Evolutionary conservation across 2,113 vertebrate species (phyloP).

Genomic region (Formicarius rufipectus): DNA sequence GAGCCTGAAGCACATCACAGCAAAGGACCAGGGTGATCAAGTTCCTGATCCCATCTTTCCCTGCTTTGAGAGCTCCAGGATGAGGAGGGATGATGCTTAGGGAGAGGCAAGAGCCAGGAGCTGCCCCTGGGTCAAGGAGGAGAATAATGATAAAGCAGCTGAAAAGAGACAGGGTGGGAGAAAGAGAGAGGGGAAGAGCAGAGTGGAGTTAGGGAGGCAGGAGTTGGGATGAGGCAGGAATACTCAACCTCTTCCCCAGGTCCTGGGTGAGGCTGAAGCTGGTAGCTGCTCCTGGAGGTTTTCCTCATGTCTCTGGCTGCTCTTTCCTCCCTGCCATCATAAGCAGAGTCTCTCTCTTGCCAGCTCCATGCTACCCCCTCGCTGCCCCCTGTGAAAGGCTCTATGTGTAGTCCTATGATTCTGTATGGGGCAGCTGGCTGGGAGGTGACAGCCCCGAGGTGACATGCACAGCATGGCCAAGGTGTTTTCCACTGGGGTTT

Average conservation of each 20-base stretch:
- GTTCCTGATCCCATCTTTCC: neutral
- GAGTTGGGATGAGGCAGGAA: neutral
- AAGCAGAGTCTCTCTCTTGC: neutral
- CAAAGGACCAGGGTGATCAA: neutral
- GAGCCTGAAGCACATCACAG: neutral
- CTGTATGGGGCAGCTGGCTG: neutral
- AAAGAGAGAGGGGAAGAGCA: neutral
- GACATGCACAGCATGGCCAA: rapidly evolving
- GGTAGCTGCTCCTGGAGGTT: constrained; percentile 19
- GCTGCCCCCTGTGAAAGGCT: neutral
- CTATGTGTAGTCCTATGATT: rapidly evolving
- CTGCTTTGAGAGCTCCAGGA: neutral
- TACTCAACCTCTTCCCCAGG: neutral
- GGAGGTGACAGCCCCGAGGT: neutral
- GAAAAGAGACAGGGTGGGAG: neutral
- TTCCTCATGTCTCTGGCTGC: neutral
- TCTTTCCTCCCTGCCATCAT: neutral
- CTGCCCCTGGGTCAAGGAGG: neutral
- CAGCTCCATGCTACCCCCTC: neutral
- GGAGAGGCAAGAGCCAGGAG: neutral
- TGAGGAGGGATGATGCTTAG: neutral
- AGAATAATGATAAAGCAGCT: neutral
- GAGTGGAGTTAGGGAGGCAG: neutral
- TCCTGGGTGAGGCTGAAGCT: neutral
- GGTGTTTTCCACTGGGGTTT: neutral